These are phyloP conservation scores for Decapterus maruadsi DNA, from an alignment of 2,797 vertebrate genomes.

Conservation along the genomic window DNA sequence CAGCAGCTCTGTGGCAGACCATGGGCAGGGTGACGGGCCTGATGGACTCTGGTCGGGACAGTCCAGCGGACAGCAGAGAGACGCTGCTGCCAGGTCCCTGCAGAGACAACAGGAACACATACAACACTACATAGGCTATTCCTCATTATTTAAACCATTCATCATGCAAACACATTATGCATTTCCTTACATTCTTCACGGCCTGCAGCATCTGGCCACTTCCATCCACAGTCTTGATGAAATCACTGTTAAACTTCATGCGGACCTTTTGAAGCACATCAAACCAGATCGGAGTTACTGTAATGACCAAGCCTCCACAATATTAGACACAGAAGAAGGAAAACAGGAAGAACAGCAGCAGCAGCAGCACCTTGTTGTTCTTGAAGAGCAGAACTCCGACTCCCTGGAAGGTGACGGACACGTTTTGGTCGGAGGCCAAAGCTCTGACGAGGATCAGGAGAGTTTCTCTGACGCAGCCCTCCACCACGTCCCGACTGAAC, in stretches of 20 bases:
- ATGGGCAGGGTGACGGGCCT: conserved; percentile 78
- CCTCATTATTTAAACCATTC: neutral
- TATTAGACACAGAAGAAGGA: neutral
- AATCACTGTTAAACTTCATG: conserved; percentile 89
- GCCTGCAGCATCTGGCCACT: conserved; percentile 77
- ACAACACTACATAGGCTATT: conserved; percentile 13
- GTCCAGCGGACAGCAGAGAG: conserved; percentile 78
- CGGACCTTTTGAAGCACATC: conserved; percentile 51
- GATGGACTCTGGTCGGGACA: conserved; percentile 49
- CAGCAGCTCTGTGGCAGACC: conserved; percentile 52
- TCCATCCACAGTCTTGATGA: conserved; percentile 84
- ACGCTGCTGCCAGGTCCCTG: conserved; percentile 85
- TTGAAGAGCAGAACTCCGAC: conserved; percentile 85
- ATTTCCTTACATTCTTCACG: conserved; percentile 81
- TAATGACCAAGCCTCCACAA: neutral
- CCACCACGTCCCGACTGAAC: conserved; percentile 83
- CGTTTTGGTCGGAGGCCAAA: conserved; percentile 74
- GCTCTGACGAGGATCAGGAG: conserved; percentile 81
- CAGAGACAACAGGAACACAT: neutral
- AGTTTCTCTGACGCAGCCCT: conserved; percentile 87
- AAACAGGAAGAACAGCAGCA: neutral
- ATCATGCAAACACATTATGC: neutral
- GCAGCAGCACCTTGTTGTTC: conserved; percentile 75
- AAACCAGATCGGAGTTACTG: neutral
- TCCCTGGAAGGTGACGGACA: conserved; percentile 83